These are phyloP conservation scores for Trachythela sp. DNA, from an alignment of 64 coral and sea anemone species.

Conservation along the genomic window DNA sequence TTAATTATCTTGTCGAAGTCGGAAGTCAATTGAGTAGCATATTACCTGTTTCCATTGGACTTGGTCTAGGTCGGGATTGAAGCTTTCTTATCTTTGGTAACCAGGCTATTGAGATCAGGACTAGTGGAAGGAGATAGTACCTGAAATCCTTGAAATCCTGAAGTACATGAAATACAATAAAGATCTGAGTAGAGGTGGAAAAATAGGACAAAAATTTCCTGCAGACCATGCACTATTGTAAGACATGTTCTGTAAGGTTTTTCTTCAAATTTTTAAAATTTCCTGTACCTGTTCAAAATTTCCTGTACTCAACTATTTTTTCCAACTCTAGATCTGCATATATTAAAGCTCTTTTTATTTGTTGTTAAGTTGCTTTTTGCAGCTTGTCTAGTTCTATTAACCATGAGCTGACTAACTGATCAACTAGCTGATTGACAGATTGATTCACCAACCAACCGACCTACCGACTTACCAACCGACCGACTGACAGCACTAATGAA, in stretches of 20 bases:
- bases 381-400: too few species aligned
- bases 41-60: background rate
- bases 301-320: too few species aligned
- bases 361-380: too few species aligned
- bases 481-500: background rate
- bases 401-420: background rate
- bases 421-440: background rate
- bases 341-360: too few species aligned
- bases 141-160: background rate
- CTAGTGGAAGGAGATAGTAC: slow-evolving; percentile 35
- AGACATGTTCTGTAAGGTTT: too few species aligned
- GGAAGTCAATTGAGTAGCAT: too few species aligned
- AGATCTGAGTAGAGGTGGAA: background rate
- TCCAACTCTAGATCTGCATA: too few species aligned
- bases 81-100: slow-evolving; percentile 34
- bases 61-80: slow-evolving; percentile 27
- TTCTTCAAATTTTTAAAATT: too few species aligned
- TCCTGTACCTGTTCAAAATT: too few species aligned
- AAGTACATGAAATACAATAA: background rate
- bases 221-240: too few species aligned
- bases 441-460: background rate
- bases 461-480: background rate
- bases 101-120: slow-evolving; percentile 60
- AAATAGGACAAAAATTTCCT: too few species aligned
- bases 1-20: too few species aligned